phyloP scores from a whole-genome alignment of 2,797 vertebrate species.

The Coregonus suidteri region DNA sequence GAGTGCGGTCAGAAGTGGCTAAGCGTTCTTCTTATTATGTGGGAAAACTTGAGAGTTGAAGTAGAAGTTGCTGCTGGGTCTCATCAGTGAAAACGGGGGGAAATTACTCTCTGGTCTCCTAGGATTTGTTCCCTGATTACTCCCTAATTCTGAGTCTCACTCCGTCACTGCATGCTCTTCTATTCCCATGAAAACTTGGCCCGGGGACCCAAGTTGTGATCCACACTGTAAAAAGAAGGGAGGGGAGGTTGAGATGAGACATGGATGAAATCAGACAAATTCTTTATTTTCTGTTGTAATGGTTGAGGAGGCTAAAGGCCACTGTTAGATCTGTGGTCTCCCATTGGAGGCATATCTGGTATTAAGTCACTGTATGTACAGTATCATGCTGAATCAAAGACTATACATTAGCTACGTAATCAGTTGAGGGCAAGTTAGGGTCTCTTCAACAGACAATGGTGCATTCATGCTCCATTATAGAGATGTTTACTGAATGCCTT shows the following conservation, averaged over 20 bases:
- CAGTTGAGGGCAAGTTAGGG: not conserved
- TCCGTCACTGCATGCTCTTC: conserved; percentile 43
- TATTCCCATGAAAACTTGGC: conserved; percentile 75
- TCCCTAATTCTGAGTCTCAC: conserved; percentile 66
- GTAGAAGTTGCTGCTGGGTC: conserved; percentile 65
- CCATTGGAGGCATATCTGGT: conserved; percentile 31
- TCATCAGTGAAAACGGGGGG: conserved; percentile 65
- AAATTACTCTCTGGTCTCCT: conserved; percentile 68
- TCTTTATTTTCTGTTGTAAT: conserved; percentile 42
- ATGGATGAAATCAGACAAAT: conserved; percentile 54
- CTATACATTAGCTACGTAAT: conserved; percentile 7
- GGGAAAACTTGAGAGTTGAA: conserved; percentile 46
- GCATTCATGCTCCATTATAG: too few relatives aligned
- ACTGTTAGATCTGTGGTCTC: conserved; percentile 32
- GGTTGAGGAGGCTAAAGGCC: conserved; percentile 25
- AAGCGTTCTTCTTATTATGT: conserved; percentile 50
- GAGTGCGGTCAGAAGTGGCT: conserved; percentile 53
- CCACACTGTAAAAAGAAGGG: conserved; percentile 33
- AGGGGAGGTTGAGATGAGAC: conserved; percentile 41
- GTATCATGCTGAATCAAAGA: not conserved
- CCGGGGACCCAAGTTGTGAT: conserved; percentile 19
- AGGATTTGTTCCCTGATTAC: conserved; percentile 75
- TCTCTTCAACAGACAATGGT: not conserved
- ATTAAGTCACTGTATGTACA: conserved; percentile 10
- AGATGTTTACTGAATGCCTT: not conserved